Base-by-base conservation (phyloP, 2,113 vertebrate species). In the Astur gentilis region DNA sequence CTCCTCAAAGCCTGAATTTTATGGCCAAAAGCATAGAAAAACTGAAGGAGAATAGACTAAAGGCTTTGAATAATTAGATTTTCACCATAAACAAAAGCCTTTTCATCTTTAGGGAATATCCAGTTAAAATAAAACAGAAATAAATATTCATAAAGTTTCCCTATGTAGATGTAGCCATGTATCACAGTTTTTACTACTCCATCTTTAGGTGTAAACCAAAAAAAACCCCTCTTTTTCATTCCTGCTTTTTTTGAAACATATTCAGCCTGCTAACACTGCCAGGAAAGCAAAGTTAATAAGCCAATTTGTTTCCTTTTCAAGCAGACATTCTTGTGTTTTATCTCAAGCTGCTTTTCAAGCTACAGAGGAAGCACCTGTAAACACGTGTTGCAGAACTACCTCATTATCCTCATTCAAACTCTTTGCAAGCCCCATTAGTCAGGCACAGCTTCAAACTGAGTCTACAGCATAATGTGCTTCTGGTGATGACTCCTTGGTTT, bases 251-350 rank as follows among this genome's bases (percentile, higher is more conserved):
- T 87, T 57, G 2, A 85, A 92, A 38, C 22, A 29, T 40, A 50
- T 55, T 91, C 81, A 93, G 29, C 23, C 70, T 91, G 47, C 23
- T 85, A 89, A 76, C 55, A 76, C 65, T 96, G 76, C 69, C 93
- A 94, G 84, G 44, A 94, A 87, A 85, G 73, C 23, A 40, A 89
- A 89, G 52, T 87, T 95, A 96, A 96, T 94, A 95, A 91, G 87
- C 70, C 90, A 95, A 94, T 97, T 97, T 97, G 93, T 95, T 93
- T 95, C 66, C 75, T 90, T 97, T 96, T 93, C 84, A 94, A 93
- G 93, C 21, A 94, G 66, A 76, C 93, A 90, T 94, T 70, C 88
- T 90, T 32, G 84, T 49, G 87, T 93, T 97, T 97, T 87, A 94
- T 95, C 95, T 96, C 82, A 69, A 64, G 54, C 23, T 95, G 78